phyloP scores from a whole-genome alignment of 1,140 invertebrate genomes.

The Dufourea novaeangliae region DNA sequence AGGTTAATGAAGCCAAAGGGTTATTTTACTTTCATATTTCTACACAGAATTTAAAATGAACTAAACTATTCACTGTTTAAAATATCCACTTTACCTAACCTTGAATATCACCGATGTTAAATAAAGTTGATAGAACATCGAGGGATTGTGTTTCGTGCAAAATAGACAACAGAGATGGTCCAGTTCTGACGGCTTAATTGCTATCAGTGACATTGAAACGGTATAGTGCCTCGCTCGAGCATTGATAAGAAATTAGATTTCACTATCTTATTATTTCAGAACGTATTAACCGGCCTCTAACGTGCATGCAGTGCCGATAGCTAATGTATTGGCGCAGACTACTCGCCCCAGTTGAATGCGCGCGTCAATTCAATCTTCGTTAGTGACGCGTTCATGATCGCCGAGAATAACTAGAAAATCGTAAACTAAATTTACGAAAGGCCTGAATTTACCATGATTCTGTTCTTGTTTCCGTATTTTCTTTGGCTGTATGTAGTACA shows the following conservation, averaged over 20 bases:
- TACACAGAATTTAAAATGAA: too few species aligned
- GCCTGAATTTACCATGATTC: neutral
- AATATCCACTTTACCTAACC: too few species aligned
- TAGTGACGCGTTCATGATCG: neutral
- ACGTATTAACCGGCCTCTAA: neutral
- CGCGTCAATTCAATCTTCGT: neutral
- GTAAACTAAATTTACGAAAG: neutral
- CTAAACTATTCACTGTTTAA: too few species aligned
- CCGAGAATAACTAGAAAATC: neutral
- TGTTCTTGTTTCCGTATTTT: neutral
- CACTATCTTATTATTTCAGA: neutral
- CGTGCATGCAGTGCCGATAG: neutral
- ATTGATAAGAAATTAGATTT: slow-evolving; percentile 22
- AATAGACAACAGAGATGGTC: neutral
- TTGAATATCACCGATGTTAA: too few species aligned
- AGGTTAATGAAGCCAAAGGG: too few species aligned
- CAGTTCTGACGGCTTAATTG: neutral
- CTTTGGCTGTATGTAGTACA: neutral
- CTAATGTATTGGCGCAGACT: neutral
- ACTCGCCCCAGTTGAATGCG: neutral
- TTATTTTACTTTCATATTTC: too few species aligned
- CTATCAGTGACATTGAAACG: slow-evolving; percentile 15
- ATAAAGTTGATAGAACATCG: neutral
- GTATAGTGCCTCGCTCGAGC: neutral
- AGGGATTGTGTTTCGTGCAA: too few species aligned